phyloP scores from a whole-genome alignment of 2,113 vertebrate species.

The sheep (Ovis aries) region ARS-UI_Ramb_v3.0 NC_056068.1:65483501-65484000 shows the following conservation, averaged over 20 bases:
- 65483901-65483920: too few species aligned
- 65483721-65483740: not conserved
- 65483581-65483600: too few species aligned
- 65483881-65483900: not conserved
- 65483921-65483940: not conserved
- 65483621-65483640: not conserved
- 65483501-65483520: not conserved
- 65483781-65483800: not conserved
- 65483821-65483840: too few species aligned
- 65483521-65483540: not conserved
- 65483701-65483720: not conserved
- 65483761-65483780: not conserved
- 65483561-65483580: not conserved
- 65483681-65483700: not conserved
- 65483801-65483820: rapidly evolving
- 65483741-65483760: not conserved
- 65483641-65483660: not conserved
- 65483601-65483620: not conserved
- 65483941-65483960: not conserved
- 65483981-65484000: not conserved
- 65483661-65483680: not conserved
- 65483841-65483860: not conserved
- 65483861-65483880: not conserved
- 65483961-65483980: not conserved
- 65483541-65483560: not conserved